A percentile compares a stretch with the other conserved stretches of the same genome.
phyloP scores from a whole-genome alignment of 2,888 invertebrate genomes.

The Corbicula japonica region DNA sequence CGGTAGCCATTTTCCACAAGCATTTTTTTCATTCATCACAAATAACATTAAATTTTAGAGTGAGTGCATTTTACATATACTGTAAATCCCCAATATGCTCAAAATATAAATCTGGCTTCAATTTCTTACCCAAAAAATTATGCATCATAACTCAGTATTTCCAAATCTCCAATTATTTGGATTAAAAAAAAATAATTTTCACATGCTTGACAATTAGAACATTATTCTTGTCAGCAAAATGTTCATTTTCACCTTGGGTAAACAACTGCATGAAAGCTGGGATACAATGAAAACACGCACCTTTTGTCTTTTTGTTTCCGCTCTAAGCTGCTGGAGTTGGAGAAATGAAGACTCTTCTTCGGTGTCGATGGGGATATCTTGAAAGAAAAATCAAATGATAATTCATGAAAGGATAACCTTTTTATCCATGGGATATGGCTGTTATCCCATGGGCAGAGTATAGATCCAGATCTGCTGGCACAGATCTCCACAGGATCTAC shows the following conservation, averaged over 20 bases:
- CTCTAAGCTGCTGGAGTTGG: slow-evolving; percentile 73
- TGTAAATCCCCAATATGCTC: too few relatives aligned
- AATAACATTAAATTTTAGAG: too few relatives aligned
- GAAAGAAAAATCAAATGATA: too few relatives aligned
- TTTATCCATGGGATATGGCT: too few relatives aligned
- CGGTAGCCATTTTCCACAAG: too few relatives aligned
- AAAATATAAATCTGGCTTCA: too few relatives aligned
- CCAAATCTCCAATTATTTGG: too few relatives aligned
- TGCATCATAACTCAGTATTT: neutral
- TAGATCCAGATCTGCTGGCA: neutral
- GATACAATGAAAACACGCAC: slow-evolving; percentile 33
- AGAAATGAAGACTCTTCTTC: slow-evolving; percentile 72
- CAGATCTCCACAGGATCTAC: neutral
- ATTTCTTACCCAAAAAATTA: neutral
- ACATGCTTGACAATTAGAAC: neutral
- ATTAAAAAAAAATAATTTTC: neutral
- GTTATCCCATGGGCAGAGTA: too few relatives aligned
- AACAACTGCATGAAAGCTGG: neutral
- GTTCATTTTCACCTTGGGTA: neutral
- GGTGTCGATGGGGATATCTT: slow-evolving; percentile 77
- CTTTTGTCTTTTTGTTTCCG: slow-evolving; percentile 71
- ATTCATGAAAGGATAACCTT: too few relatives aligned
- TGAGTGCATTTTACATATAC: too few relatives aligned
- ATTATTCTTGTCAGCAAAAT: neutral
- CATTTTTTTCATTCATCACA: too few relatives aligned